Conservation (phyloP, 2,113 vertebrate genomes). For the Dicentrarchus labrax region DNA sequence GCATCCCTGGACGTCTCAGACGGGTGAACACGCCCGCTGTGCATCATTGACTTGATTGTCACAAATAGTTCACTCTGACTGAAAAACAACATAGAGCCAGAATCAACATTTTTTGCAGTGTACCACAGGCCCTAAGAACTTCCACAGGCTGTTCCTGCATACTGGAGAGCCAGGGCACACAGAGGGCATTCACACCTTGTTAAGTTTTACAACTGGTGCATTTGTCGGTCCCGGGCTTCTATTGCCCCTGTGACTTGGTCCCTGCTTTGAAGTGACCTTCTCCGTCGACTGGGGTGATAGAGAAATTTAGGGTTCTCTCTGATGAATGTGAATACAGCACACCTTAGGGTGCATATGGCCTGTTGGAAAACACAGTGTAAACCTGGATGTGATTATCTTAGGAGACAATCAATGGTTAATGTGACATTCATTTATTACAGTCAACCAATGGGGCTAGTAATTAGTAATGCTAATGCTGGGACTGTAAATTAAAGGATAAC, state of each 20-base stretch:
- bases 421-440: neutral
- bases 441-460: neutral
- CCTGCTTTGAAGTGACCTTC: conserved; percentile 81
- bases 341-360: conserved; percentile 42
- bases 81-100: neutral
- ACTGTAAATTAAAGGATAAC: neutral
- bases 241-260: conserved; percentile 74
- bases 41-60: neutral
- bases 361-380: conserved; percentile 12
- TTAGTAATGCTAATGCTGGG: neutral
- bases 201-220: conserved; percentile 87
- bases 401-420: neutral
- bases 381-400: neutral
- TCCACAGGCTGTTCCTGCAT: conserved; percentile 67
- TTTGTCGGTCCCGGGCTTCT: conserved; percentile 82
- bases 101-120: conserved; percentile 70
- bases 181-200: conserved; percentile 87
- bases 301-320: conserved; percentile 63
- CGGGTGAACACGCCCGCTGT: neutral
- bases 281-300: conserved; percentile 57
- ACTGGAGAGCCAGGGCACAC: conserved; percentile 73
- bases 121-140: conserved; percentile 30
- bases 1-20: neutral
- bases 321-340: conserved; percentile 60
- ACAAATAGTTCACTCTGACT: neutral